Conservation (phyloP, 2,113 vertebrate species). For the Anolis sagrei region DNA sequence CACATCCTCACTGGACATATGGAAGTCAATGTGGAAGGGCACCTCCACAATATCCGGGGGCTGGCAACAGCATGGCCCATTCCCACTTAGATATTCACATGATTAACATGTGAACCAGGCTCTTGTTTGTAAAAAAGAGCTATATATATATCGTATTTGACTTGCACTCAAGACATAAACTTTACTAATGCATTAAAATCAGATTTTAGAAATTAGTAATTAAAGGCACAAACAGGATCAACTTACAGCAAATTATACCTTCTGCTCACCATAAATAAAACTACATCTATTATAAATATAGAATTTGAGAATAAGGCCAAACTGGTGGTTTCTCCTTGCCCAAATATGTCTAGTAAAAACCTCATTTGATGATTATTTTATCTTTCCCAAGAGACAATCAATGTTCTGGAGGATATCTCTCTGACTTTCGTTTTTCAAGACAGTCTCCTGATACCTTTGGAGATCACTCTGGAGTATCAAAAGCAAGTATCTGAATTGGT, state of each 20-base stretch:
- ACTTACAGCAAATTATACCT: neutral
- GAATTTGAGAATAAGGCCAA: neutral
- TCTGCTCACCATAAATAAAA: neutral
- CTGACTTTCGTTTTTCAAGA: constrained; percentile 15
- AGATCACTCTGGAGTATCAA: neutral
- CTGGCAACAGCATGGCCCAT: neutral
- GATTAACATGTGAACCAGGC: neutral
- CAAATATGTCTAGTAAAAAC: neutral
- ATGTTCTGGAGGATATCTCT: constrained; percentile 25
- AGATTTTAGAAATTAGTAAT: neutral
- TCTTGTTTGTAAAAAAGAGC: neutral
- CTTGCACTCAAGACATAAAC: neutral
- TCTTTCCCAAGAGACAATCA: neutral
- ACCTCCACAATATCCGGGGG: neutral
- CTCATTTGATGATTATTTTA: constrained; percentile 25
- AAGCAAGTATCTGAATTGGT: constrained; percentile 20
- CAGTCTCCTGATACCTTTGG: constrained; percentile 21
- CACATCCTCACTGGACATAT: neutral
- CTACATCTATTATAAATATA: neutral
- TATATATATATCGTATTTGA: neutral
- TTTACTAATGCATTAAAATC: neutral
- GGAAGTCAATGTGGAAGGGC: neutral
- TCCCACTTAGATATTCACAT: neutral
- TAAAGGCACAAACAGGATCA: neutral
- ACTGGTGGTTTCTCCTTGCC: constrained; percentile 20